Base-by-base conservation (phyloP, 2,113 vertebrate genomes). In the Aix galericulata region DNA sequence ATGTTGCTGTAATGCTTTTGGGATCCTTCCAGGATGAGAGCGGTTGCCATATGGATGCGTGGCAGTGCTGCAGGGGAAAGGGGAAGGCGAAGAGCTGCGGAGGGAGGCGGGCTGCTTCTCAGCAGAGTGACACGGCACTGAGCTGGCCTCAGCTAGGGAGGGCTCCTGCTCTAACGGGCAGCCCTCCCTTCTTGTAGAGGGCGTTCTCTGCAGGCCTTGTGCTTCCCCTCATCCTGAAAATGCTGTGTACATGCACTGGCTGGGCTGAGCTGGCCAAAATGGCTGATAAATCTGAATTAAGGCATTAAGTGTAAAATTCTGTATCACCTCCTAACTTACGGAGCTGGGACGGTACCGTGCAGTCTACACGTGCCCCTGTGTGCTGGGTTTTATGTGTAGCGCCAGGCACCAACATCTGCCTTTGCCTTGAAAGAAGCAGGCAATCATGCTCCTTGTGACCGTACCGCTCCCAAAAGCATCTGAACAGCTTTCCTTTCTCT, bases 91-190 rank as follows among this genome's bases (percentile, higher is more conserved):
- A 74, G 56, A 59, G 40, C 60, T 36, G 40, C 9, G 32, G 10
- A 22, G 32, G 53, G 38, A 72, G 68, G 38, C 73, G 56, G 34
- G 38, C 36, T 29, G 38, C 0, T 9, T 59, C 71, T 63, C 2
- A 2, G 40, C 85, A 62, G 48, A 68, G 38, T 9, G 4, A 23
- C 48, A 6, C 0, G 0, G 31, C 2, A 0, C 46, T 77, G 25
- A 40, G 46, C 32, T 74, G n/a, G 9, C 44, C 9, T 80, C 42
- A 81, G 66, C 38, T 3, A 69, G 29, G 4, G 2, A 63, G 55
- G 15, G 13, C 34, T 73, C 18, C 55, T 74, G 58, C 46, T 60
- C 16, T 48, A 8, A 26, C 26, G n/a, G 17, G 53, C 42, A n/a
- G 55, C 34, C 6, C 13, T 21, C 3, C 2, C 44, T 34, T 40